These are phyloP conservation scores for Muscicapa adusta DNA, from an alignment of 2,113 vertebrate species.

Conservation along the genomic window DNA sequence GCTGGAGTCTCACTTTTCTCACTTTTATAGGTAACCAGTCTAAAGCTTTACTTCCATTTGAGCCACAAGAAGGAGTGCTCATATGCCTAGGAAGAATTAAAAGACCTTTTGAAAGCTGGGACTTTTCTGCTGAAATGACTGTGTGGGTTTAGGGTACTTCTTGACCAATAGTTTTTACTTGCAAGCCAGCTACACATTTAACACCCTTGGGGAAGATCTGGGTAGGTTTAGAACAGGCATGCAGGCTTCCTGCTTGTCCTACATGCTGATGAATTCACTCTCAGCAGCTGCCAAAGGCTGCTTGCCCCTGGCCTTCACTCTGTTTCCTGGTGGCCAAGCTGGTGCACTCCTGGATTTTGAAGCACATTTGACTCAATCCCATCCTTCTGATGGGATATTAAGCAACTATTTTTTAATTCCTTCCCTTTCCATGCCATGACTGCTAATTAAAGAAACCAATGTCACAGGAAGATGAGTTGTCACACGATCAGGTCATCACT, in stretches of 20 bases:
- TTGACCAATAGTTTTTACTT: not conserved
- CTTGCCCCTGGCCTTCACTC: not conserved
- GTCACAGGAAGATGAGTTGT: not conserved
- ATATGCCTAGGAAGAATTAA: not conserved
- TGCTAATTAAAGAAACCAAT: not conserved
- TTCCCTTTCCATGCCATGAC: not conserved
- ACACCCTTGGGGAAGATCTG: not conserved
- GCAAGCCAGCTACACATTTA: not conserved
- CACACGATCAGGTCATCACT: accelerated
- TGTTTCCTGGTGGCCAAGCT: not conserved
- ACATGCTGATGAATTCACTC: not conserved
- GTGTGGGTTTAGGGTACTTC: not conserved
- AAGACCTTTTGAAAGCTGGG: not conserved
- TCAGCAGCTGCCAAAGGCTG: not conserved
- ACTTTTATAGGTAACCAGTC: not conserved
- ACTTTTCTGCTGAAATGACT: not conserved
- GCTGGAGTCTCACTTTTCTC: not conserved
- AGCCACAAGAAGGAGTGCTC: not conserved
- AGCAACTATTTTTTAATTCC: not conserved
- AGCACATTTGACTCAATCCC: not conserved
- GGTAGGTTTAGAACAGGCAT: not conserved
- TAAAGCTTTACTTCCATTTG: not conserved
- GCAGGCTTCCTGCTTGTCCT: not conserved
- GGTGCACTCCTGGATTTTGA: not conserved
- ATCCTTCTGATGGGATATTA: not conserved